Evolutionary conservation across 92 coral and sea anemone species (phyloP).

Genomic region (Epizoanthus ramosus): DNA sequence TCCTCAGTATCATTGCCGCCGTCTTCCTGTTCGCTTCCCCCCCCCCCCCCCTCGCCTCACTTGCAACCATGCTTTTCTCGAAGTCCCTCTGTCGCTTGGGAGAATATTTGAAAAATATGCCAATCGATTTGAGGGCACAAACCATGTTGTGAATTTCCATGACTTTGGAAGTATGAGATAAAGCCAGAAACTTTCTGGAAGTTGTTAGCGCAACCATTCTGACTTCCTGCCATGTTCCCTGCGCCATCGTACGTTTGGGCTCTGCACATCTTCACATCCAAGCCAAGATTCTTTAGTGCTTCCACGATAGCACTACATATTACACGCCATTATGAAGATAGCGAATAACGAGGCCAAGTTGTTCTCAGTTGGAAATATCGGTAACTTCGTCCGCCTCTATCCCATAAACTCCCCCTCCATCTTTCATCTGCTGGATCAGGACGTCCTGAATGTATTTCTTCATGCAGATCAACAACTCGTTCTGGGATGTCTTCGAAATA

Average conservation of each 20-base stretch:
- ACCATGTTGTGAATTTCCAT: constrained; percentile 63
- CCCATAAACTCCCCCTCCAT: constrained; percentile 54
- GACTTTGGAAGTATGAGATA: constrained; percentile 62
- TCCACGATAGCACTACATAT: constrained; percentile 21
- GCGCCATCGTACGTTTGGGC: constrained; percentile 63
- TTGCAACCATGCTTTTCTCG: constrained; percentile 34
- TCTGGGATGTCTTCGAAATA: constrained; percentile 60
- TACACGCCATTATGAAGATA: constrained; percentile 44
- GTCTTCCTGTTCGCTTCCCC: no score
- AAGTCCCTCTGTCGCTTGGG: constrained; percentile 62
- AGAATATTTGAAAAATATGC: constrained; percentile 58
- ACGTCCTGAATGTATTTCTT: constrained; percentile 57
- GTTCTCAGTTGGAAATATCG: no score
- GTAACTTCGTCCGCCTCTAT: constrained; percentile 69
- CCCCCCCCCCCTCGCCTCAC: no score
- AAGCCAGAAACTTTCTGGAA: constrained; percentile 46
- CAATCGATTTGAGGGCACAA: constrained; percentile 58
- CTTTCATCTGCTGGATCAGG: constrained; percentile 55
- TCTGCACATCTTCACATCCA: constrained; percentile 60
- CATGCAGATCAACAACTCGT: constrained; percentile 57
- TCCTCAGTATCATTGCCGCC: no score
- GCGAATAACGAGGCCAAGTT: constrained; percentile 61
- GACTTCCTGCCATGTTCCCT: constrained; percentile 45
- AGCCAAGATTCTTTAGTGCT: constrained; percentile 35
- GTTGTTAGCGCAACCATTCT: constrained; percentile 29